Base-by-base conservation (phyloP, 2,797 vertebrate species). In the Lates japonicus region DNA sequence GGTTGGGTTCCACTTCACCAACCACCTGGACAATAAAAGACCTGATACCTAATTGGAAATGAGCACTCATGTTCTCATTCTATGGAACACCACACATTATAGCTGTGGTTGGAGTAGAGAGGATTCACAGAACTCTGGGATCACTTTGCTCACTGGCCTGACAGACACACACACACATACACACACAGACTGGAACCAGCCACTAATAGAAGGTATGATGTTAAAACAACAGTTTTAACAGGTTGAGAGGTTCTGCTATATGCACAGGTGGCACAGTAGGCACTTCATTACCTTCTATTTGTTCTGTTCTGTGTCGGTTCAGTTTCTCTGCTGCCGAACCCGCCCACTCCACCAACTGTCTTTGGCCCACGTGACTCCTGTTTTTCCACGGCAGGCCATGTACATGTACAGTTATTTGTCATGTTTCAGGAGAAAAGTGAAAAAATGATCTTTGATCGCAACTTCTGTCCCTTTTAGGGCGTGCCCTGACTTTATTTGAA, bases 271-370 rank as follows among this genome's bases (percentile, higher is more conserved):
- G 62, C 62, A 41, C 74, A 79, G 67, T 41, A 17, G 78, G 64
- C 8, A 44, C 62, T 29, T 85, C 54, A 81, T 86, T 82, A 83
- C 80, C 76, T 82, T 87, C 73, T 74, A 65, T 77, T 77, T 76
- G 39, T 76, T 52, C 64, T 64, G 48, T 77, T 80, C 58, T 25
- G 41, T 37, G n/a, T 44, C 20, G 44, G 29, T 68, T 71, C 62
- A 78, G 83, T 87, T 88, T 85, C 81, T 81, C 88, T 88, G 89
- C 82, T 22, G 73, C 82, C 59, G 6, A 31, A 35, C 55, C 37
- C 25, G 25, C 2, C 70, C 63, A 48, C 57, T 37, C 48, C 48
- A 17, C 55, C 22, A 46, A 20, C 61, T 60, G 39, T 41, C 29
- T 41, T 19, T 39, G 49, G 51, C 63, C 58, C 11, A 62, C 8